Conservation (phyloP, 1,140 invertebrate genomes). For the Drosophila nikananu region DNA sequence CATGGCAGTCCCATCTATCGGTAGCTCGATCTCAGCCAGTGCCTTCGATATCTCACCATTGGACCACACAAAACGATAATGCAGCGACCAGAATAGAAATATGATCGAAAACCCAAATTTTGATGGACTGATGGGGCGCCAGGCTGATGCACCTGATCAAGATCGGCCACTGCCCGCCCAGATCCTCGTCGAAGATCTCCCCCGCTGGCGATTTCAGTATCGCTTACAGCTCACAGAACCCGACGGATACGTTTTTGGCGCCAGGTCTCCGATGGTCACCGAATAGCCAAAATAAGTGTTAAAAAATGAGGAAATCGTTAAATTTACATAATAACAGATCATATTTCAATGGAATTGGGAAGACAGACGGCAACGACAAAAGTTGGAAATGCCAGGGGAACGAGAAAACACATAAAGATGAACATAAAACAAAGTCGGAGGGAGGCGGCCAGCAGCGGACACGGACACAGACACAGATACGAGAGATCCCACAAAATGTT, state of each 20-base stretch:
- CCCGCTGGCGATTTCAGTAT: conserved; percentile 26
- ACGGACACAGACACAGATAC: conserved; percentile 13
- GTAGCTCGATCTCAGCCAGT: conserved; percentile 36
- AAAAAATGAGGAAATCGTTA: conserved; percentile 80
- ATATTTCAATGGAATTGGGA: conserved; percentile 53
- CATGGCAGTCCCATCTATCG: conserved; percentile 16
- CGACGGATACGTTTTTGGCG: conserved; percentile 49
- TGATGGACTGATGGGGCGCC: conserved; percentile 48
- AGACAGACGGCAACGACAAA: conserved; percentile 60
- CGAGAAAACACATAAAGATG: conserved; percentile 62
- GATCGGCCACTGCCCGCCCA: conserved; percentile 28
- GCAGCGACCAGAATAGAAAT: neutral
- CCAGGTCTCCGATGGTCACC: conserved; percentile 42
- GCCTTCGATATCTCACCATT: conserved; percentile 4
- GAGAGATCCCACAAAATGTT: conserved; percentile 70
- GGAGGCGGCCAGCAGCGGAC: conserved; percentile 19
- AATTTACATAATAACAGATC: conserved; percentile 84
- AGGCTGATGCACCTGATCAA: conserved; percentile 25
- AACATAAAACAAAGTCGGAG: conserved; percentile 36
- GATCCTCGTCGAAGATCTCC: conserved; percentile 12
- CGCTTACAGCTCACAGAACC: conserved; percentile 21
- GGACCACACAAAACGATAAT: conserved; percentile 29
- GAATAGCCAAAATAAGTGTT: conserved; percentile 64
- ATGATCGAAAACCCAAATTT: conserved; percentile 15
- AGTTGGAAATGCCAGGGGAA: conserved; percentile 66